A percentile compares a stretch with the other conserved stretches of the same genome.
These are phyloP conservation scores for Alligator sinensis DNA, from an alignment of 2,113 vertebrate species.

Conservation along the genomic window DNA sequence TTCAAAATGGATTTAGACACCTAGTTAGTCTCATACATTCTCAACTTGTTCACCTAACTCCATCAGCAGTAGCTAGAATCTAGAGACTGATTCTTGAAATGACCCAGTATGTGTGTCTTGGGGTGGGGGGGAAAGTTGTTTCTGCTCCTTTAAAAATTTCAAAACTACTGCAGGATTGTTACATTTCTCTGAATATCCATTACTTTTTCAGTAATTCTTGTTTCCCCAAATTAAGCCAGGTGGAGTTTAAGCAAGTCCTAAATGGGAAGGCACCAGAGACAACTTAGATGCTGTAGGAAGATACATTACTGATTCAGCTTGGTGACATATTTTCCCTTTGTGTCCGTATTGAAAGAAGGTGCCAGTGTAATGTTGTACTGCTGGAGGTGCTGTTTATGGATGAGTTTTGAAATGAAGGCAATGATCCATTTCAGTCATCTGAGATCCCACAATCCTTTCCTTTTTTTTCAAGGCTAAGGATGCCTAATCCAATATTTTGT, in stretches of 20 bases:
- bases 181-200: not conserved
- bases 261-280: not conserved
- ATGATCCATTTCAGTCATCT: not conserved
- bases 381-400: not conserved
- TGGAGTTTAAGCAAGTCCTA: not conserved
- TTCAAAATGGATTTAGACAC: not conserved
- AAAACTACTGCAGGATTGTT: not conserved
- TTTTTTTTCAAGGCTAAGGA: not conserved
- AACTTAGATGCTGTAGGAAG: not conserved
- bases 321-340: not conserved
- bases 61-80: not conserved
- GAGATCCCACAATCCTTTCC: not conserved
- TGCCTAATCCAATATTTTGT: not conserved
- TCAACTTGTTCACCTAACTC: not conserved
- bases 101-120: too few relatives aligned
- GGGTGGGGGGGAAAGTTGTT: not conserved
- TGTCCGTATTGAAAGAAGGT: not conserved
- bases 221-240: not conserved
- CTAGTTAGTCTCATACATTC: not conserved
- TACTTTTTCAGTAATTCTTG: not conserved
- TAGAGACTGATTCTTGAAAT: not conserved
- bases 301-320: not conserved
- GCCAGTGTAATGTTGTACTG: not conserved
- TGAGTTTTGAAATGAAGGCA: not conserved
- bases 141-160: not conserved